phyloP scores from a whole-genome alignment of 2,888 invertebrate genomes.

The Melolontha melolontha region DNA sequence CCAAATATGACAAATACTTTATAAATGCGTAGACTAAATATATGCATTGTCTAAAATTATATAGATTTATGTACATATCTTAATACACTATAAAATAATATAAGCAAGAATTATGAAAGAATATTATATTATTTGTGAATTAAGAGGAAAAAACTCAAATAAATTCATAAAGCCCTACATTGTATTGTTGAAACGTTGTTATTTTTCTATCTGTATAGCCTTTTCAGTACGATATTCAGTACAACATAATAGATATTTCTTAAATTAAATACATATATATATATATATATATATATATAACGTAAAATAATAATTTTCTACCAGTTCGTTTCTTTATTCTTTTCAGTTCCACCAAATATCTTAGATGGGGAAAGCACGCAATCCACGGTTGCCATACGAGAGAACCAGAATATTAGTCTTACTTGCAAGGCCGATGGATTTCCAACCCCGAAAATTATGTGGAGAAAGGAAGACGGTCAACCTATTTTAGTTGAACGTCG shows the following conservation, averaged over 20 bases:
- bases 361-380: constrained; percentile 90
- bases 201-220: constrained; percentile 6
- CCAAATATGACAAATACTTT: too few species aligned
- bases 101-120: too few species aligned
- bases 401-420: constrained; percentile 94
- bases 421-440: constrained; percentile 93
- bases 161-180: neutral
- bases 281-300: neutral
- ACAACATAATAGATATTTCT: constrained; percentile 17
- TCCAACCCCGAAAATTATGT: constrained; percentile 92
- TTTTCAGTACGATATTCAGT: neutral
- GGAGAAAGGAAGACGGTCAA: constrained; percentile 92
- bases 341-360: constrained; percentile 92
- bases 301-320: constrained; percentile 29
- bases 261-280: constrained; percentile 9
- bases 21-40: too few species aligned
- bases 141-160: too few species aligned
- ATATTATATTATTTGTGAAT: too few species aligned
- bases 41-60: too few species aligned
- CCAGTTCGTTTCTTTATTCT: constrained; percentile 45
- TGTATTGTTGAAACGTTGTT: constrained; percentile 9
- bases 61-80: too few species aligned
- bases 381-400: constrained; percentile 91
- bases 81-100: too few species aligned
- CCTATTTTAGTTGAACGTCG: constrained; percentile 86